These are phyloP conservation scores for Epirrhoe tristata DNA, from an alignment of 2,888 invertebrate genomes.

Conservation along the genomic window DNA sequence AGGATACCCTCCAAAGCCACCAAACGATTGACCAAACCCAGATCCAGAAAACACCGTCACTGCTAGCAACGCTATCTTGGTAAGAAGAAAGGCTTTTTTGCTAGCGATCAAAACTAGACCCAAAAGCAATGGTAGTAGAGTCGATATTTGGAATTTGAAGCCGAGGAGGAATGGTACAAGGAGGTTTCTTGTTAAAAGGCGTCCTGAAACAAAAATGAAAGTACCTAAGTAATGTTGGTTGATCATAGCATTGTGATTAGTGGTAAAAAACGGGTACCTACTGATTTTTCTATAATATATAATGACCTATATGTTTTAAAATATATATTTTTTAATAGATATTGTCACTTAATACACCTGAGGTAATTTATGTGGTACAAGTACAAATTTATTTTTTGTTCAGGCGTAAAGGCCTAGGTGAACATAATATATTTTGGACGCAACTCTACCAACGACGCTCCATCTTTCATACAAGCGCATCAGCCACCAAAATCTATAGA, in stretches of 20 bases:
- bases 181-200: conserved; percentile 89
- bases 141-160: conserved; percentile 91
- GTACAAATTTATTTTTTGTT: no score
- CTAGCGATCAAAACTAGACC: conserved; percentile 89
- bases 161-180: conserved; percentile 92
- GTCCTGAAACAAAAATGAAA: conserved; percentile 85
- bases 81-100: conserved; percentile 91
- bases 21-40: conserved; percentile 70
- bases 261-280: no score
- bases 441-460: background rate
- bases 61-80: conserved; percentile 90
- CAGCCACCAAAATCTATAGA: background rate
- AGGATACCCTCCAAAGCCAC: conserved; percentile 53
- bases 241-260: no score
- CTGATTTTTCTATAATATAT: no score
- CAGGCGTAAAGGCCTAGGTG: no score
- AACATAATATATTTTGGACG: no score
- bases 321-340: no score
- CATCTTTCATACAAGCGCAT: conserved; percentile 4
- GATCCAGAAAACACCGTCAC: conserved; percentile 88
- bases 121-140: conserved; percentile 90
- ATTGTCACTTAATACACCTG: no score
- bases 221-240: background rate
- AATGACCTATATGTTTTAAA: no score
- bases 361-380: no score